A percentile compares a stretch with the other conserved stretches of the same genome.
phyloP scores from a whole-genome alignment of 2,888 invertebrate species.

The Oscheius myriophilus region DNA sequence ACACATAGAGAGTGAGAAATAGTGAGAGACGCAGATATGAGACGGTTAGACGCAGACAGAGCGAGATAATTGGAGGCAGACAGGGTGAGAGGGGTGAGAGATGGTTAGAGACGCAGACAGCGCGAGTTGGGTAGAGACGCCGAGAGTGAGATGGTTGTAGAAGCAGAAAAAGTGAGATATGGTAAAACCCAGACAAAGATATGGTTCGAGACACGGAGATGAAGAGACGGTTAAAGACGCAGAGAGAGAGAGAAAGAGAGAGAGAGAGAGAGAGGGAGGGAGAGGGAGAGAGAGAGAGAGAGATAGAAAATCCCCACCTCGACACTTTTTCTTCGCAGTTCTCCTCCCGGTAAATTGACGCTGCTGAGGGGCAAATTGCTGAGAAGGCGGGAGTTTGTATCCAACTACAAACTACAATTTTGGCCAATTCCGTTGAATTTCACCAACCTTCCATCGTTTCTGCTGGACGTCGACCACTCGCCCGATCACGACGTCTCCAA shows the following conservation, averaged over 20 bases:
- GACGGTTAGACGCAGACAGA: no score
- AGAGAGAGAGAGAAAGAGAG: no score
- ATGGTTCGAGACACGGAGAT: no score
- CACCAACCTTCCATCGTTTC: slow-evolving; percentile 72
- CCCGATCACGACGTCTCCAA: slow-evolving; percentile 96
- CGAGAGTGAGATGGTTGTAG: neutral
- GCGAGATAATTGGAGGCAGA: no score
- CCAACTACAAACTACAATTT: slow-evolving; percentile 37
- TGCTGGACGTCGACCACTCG: slow-evolving; percentile 88
- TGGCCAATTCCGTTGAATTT: neutral
- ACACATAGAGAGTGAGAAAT: no score
- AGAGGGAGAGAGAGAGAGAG: neutral
- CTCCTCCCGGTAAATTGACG: slow-evolving; percentile 93
- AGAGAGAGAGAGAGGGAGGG: neutral
- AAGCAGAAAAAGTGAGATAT: neutral
- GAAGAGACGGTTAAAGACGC: no score
- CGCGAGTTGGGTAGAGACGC: no score
- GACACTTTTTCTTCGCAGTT: slow-evolving; percentile 76
- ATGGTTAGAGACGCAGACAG: no score
- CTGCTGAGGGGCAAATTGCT: slow-evolving; percentile 86
- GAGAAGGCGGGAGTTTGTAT: slow-evolving; percentile 87
- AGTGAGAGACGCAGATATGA: no score
- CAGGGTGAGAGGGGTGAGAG: no score
- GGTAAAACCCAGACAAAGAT: no score
- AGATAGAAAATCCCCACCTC: slow-evolving; percentile 38